These are phyloP conservation scores for Drosophila parthenogenetica DNA, from an alignment of 2,888 invertebrate genomes.

Conservation along the genomic window DNA sequence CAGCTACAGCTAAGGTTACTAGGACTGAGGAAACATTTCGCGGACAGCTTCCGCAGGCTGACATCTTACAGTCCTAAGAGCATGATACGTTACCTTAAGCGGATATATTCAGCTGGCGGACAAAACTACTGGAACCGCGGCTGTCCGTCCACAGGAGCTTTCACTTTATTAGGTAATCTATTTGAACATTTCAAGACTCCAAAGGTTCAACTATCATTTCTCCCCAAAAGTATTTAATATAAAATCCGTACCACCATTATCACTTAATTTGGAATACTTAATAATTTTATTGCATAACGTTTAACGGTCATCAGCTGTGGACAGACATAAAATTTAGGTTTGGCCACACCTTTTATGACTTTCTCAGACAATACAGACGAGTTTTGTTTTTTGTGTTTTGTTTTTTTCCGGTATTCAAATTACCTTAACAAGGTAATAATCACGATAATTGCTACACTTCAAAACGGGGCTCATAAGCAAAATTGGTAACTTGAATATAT, in stretches of 20 bases:
- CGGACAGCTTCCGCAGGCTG: no score
- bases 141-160: no score
- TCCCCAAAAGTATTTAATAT: not conserved
- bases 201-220: no score
- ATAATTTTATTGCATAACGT: conserved; percentile 41
- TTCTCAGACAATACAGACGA: not conserved
- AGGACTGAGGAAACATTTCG: no score
- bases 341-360: conserved; percentile 25
- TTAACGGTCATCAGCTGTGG: conserved; percentile 16
- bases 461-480: conserved; percentile 16
- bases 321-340: conserved; percentile 24
- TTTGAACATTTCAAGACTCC: no score
- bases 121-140: no score
- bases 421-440: conserved; percentile 34
- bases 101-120: no score
- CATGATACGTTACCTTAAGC: no score
- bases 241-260: conserved; percentile 9
- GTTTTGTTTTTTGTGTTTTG: not conserved
- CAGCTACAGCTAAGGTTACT: not conserved
- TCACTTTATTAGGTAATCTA: no score
- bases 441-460: conserved; percentile 37
- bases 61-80: no score
- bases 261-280: conserved; percentile 24
- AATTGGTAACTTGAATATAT: conserved; percentile 28
- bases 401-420: conserved; percentile 20